These are phyloP conservation scores for Caranx melampygus DNA, from an alignment of 2,113 vertebrate genomes.

Conservation along the genomic window DNA sequence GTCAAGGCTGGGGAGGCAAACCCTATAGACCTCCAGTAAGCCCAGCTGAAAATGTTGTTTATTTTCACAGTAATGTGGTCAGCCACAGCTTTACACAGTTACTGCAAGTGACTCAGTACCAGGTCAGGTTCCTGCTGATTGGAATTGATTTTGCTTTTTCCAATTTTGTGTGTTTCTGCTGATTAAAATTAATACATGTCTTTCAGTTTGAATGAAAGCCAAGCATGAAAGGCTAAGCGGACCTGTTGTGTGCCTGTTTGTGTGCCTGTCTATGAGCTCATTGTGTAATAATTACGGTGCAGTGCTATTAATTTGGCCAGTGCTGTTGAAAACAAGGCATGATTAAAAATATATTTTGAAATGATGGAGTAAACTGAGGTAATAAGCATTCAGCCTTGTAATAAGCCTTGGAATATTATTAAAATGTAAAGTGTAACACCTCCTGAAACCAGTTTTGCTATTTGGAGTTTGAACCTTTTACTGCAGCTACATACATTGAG, in stretches of 20 bases:
- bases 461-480: background rate
- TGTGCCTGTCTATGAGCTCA: constrained; percentile 20
- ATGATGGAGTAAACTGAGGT: constrained; percentile 38
- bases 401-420: constrained; percentile 2
- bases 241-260: constrained; percentile 8
- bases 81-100: constrained; percentile 31
- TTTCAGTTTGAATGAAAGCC: constrained; percentile 35
- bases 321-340: constrained; percentile 37
- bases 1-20: background rate
- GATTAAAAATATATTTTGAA: constrained; percentile 61
- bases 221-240: constrained; percentile 9
- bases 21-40: constrained; percentile 14
- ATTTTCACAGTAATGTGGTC: constrained; percentile 45
- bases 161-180: constrained; percentile 53
- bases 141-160: constrained; percentile 70
- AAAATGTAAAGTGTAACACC: background rate
- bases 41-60: constrained; percentile 45
- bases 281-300: constrained; percentile 58
- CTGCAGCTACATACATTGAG: background rate
- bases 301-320: constrained; percentile 46
- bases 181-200: constrained; percentile 55
- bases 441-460: background rate
- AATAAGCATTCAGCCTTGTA: constrained; percentile 27
- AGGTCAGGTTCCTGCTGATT: constrained; percentile 65
- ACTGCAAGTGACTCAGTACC: constrained; percentile 47